A percentile compares a stretch with the other conserved stretches of the same genome.
Evolutionary conservation across 2,888 invertebrate species (phyloP).

Genomic region (Rhorus exstirpatorius): DNA sequence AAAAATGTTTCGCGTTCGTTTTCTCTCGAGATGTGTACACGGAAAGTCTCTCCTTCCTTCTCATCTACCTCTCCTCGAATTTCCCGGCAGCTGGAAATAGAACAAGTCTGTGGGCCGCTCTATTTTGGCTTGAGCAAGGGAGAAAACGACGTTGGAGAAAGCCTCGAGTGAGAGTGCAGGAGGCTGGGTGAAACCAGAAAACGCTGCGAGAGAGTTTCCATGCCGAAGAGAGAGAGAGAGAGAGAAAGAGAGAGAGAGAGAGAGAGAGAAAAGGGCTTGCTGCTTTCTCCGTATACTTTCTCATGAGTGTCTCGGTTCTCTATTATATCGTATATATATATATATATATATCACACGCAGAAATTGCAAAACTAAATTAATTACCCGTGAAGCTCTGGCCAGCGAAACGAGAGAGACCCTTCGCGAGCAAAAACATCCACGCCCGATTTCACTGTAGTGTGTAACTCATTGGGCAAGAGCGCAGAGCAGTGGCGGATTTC

Average conservation of each 20-base stretch:
- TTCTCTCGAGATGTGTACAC: constrained; percentile 35
- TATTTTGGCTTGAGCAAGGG: constrained; percentile 2
- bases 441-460: constrained; percentile 15
- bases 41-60: constrained; percentile 13
- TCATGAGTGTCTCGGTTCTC: constrained; percentile 14
- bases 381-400: constrained; percentile 77
- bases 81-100: background rate
- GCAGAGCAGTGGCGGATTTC: constrained; percentile 15
- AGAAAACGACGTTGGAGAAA: constrained; percentile 4
- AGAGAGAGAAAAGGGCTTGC: constrained; percentile 4
- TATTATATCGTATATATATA: background rate
- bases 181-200: constrained; percentile 11
- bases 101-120: constrained; percentile 24
- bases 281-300: constrained; percentile 34
- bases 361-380: constrained; percentile 84
- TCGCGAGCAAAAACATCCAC: constrained; percentile 68
- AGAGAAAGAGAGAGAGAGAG: constrained; percentile 6
- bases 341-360: constrained; percentile 44
- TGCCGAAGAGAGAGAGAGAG: background rate
- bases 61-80: background rate
- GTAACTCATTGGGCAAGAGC: constrained; percentile 15
- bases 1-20: constrained; percentile 37
- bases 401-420: constrained; percentile 68
- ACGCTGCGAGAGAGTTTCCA: constrained; percentile 11
- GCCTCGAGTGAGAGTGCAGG: constrained; percentile 20